Percentiles rank a stretch among this genome's conserved stretches.
Conservation (phyloP, 2,888 invertebrate genomes). For the Chaitophorus viminalis region DNA sequence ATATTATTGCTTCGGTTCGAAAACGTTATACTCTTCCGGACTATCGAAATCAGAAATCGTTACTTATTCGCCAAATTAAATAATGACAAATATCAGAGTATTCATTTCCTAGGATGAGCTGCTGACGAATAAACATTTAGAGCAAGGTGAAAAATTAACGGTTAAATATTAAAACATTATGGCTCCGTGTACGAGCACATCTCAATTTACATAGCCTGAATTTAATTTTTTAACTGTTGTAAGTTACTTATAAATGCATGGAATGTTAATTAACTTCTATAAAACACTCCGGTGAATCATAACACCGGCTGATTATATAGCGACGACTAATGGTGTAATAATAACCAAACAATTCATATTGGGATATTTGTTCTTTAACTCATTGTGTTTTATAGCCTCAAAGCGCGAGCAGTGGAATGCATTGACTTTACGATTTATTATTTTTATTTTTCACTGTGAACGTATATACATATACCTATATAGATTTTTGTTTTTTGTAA, state of each 20-base stretch:
- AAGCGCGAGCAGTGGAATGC: background rate
- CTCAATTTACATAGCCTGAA: conserved; percentile 7
- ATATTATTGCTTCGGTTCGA: no score
- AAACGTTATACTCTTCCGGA: no score
- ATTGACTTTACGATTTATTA: no score
- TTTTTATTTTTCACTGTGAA: no score
- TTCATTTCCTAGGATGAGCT: no score
- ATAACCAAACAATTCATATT: conserved; percentile 26
- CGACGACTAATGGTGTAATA: conserved; percentile 35
- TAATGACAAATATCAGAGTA: no score
- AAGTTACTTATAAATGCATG: conserved; percentile 43
- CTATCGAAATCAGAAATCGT: no score
- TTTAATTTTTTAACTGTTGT: conserved; percentile 17
- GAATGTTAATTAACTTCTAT: conserved; percentile 50
- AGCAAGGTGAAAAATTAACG: background rate
- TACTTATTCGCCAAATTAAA: no score
- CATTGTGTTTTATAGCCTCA: background rate
- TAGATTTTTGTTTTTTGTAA: no score
- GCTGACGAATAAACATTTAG: no score
- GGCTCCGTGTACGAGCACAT: background rate
- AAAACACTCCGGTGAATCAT: conserved; percentile 32
- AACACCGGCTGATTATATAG: conserved; percentile 12
- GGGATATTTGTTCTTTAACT: background rate
- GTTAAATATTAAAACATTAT: conserved; percentile 24
- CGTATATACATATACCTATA: no score